These are phyloP conservation scores for Parotocinclus haroldoi DNA, from an alignment of 2,797 vertebrate species.

Conservation along the genomic window DNA sequence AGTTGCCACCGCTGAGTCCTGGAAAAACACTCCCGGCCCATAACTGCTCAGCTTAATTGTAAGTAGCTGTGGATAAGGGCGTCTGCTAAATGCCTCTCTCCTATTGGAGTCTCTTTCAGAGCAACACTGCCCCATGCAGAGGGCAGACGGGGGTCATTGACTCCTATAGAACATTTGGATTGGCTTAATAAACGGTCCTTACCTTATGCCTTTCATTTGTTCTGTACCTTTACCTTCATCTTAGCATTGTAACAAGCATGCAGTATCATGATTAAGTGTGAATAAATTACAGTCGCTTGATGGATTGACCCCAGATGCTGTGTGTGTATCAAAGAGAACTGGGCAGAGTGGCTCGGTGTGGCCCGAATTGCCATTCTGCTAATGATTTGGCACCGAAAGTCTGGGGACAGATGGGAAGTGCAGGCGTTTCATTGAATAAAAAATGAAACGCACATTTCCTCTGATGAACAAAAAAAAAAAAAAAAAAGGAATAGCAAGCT, in stretches of 20 bases:
- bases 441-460: constrained; percentile 56
- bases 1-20: no score
- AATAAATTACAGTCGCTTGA: constrained; percentile 22
- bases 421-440: constrained; percentile 53
- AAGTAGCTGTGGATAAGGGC: no score
- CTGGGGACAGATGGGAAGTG: constrained; percentile 49
- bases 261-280: constrained; percentile 16
- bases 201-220: no score
- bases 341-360: background rate
- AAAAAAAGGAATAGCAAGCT: background rate
- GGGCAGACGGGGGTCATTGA: no score
- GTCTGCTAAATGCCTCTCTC: no score
- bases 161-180: no score
- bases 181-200: no score
- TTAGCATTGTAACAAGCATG: constrained; percentile 4
- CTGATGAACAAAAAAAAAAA: constrained; percentile 15
- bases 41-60: no score
- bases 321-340: constrained; percentile 20
- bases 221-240: background rate
- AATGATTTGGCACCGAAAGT: constrained; percentile 58
- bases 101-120: no score
- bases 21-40: no score
- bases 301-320: constrained; percentile 29
- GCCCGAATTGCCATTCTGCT: constrained; percentile 43
- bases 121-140: no score